Evolutionary conservation across 2,113 vertebrate genomes (phyloP), one percentile per base, ranked within the genome.

Genomic region (Bos taurus): DNA sequence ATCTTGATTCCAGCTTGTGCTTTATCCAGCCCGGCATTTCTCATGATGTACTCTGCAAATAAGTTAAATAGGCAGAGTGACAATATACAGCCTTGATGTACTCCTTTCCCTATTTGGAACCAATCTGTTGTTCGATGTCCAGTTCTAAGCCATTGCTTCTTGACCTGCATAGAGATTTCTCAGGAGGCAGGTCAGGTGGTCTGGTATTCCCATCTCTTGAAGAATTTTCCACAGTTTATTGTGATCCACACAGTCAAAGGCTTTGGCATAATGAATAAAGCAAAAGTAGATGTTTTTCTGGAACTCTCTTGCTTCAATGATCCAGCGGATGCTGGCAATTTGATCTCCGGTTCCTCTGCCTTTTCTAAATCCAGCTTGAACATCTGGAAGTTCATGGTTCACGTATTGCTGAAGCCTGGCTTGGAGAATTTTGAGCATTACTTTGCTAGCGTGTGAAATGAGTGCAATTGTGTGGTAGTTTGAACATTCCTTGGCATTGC

Each of bases 391-490:
- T n/a, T 67, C 62, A n/a, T 0, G 33, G 7, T 67, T 67, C 33
- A 67, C 0, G 0, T 64, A 64, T 33, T 67, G 62, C 33, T 67
- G 7, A 67, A 19, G 33, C 16, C 33, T n/a, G 16, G 62, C 62
- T 67, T 67, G 33, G 62, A 67, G 33, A 67, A 67, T 67, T n/a
- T 64, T n/a, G 62, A n/a, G 62, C 6, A 64, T 64, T 64, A 64
- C 7, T 67, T 9, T 67, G 1, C 16, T n/a, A 67, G 62, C 7
- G 0, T 19, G 16, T 67, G 62, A 64, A 30, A 64, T 67, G 33
- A 19, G 16, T n/a, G 3, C 33, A n/a, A 19, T 19, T n/a, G 33
- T 64, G 62, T 0, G 0, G 33, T 64, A 64, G 30, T 64, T 64
- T 67, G 62, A 67, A 4, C 16, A 67, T 67, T 67, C 16, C n/a